Base-by-base conservation (phyloP, 2,888 invertebrate species). In the Pseudococcus viburni region DNA sequence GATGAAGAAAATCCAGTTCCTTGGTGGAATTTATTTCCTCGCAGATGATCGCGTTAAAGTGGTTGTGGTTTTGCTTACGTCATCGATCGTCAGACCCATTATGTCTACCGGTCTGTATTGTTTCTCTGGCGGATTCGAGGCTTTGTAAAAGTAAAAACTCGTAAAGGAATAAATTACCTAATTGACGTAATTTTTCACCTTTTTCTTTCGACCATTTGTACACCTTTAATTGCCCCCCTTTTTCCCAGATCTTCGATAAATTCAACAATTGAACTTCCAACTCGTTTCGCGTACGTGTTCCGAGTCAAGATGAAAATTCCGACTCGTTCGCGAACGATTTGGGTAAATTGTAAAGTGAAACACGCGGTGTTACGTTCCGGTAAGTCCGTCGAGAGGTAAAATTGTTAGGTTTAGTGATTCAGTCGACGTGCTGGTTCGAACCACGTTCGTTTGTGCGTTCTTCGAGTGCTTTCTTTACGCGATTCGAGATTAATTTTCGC, bases 271-370 rank as follows among this genome's bases (percentile, higher is more conserved):
- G 64, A 64, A 19, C 22, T 22, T 64, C 9, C 11, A 6, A 11
- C 22, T 64, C 11, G 17, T 4, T 59, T 64, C 26, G n/a, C 33
- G 26, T 73, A 22, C 64, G 33, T 73, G 73, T 12, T 73, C 6
- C 3, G 4, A 73, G 9, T 15, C 17, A 17, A 73, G 73, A 73
- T 73, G 73, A 83, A 46, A 83, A 46, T 83, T 33, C 0, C 77
- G 80, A 46, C n/a, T 83, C 80, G 80, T 83, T 83, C 80, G 80
- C 80, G 80, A 83, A 83, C 80, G 80, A 83, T 42, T 77, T 83
- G 46, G 19, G 46, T 46, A 83, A 83, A 33, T 64, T 64, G 26
- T 46, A 83, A 83, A 42, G 80, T 46, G 19, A 46, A 46, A 83
- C 42, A 83, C 39, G 80, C 80, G 80, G 42, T 83, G 80, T 42